Evolutionary conservation across 2,113 vertebrate species (phyloP).

Genomic region (Sander lucioperca): DNA sequence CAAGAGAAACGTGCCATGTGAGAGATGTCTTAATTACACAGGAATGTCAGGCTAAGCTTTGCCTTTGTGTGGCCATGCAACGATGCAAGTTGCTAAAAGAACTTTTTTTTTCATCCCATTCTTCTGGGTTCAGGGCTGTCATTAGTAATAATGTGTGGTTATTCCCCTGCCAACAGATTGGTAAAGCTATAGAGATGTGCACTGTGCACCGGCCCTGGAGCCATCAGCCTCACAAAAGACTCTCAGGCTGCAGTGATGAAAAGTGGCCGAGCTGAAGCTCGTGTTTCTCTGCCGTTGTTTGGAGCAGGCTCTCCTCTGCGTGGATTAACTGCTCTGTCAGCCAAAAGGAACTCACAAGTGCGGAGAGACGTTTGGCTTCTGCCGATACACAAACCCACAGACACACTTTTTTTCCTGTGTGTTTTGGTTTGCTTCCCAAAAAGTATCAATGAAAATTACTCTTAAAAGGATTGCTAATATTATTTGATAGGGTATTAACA

Average conservation of each 20-base stretch:
- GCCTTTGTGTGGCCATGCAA: slow-evolving; percentile 74
- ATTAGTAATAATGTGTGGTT: slow-evolving; percentile 36
- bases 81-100: slow-evolving; percentile 44
- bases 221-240: slow-evolving; percentile 12
- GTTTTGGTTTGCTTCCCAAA: slow-evolving; percentile 20
- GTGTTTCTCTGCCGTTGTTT: slow-evolving; percentile 38
- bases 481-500: neutral
- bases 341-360: slow-evolving; percentile 52
- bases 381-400: slow-evolving; percentile 13
- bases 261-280: slow-evolving; percentile 52
- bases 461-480: neutral
- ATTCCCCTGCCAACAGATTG: slow-evolving; percentile 59
- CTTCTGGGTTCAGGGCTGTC: slow-evolving; percentile 51
- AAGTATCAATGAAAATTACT: neutral
- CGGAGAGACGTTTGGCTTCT: slow-evolving; percentile 49
- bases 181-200: slow-evolving; percentile 42
- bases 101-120: slow-evolving; percentile 27
- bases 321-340: slow-evolving; percentile 67
- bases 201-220: neutral
- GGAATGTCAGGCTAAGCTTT: slow-evolving; percentile 77
- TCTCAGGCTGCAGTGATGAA: slow-evolving; percentile 59
- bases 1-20: slow-evolving; percentile 69
- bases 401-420: neutral
- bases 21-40: slow-evolving; percentile 79
- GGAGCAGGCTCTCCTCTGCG: slow-evolving; percentile 35